These are phyloP conservation scores for Ceratitis capitata DNA, from an alignment of 1,140 invertebrate genomes.

Conservation along the genomic window DNA sequence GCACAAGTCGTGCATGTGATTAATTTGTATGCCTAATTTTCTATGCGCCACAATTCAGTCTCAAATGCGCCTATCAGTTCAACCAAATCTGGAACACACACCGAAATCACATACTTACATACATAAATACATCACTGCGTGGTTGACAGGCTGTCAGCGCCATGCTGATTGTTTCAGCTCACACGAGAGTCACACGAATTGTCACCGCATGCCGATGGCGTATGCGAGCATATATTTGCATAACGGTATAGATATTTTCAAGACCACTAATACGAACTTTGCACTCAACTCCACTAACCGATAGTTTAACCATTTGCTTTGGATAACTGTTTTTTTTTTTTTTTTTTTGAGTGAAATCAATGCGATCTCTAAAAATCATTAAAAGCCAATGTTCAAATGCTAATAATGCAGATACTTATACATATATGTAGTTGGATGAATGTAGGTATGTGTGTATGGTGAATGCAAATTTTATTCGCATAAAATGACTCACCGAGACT, in stretches of 20 bases:
- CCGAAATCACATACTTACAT: neutral
- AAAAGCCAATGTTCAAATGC: neutral
- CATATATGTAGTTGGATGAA: too few relatives aligned
- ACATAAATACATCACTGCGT: neutral
- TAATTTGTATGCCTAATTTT: constrained; percentile 26
- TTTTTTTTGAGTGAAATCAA: neutral
- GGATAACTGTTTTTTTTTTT: neutral
- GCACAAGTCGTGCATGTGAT: neutral
- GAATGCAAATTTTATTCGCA: neutral
- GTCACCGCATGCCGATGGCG: neutral
- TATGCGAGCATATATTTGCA: too few relatives aligned
- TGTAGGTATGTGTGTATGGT: neutral
- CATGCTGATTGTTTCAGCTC: neutral
- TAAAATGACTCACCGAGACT: neutral
- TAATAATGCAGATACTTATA: neutral
- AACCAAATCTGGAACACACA: neutral
- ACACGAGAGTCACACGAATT: constrained; percentile 2
- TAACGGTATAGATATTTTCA: neutral
- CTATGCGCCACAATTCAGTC: neutral
- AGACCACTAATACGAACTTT: too few relatives aligned
- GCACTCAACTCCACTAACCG: too few relatives aligned
- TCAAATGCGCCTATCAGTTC: neutral
- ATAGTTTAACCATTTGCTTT: neutral
- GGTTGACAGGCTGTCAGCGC: neutral
- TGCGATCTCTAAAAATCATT: constrained; percentile 1